These are phyloP conservation scores for Cyprinus carpio DNA, from an alignment of 2,113 vertebrate genomes.

Conservation along the genomic window DNA sequence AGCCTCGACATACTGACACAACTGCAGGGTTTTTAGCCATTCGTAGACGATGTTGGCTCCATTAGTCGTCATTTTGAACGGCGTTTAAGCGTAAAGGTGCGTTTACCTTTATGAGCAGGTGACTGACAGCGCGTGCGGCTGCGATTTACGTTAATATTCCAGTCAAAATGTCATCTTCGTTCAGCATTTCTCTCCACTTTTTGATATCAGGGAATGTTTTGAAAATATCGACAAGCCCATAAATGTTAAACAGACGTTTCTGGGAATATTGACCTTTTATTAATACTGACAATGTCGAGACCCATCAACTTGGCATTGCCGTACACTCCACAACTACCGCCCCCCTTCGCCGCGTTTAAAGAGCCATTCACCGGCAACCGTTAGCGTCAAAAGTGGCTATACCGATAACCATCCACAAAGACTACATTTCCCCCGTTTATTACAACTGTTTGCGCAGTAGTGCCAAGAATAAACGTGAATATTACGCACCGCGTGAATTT, in stretches of 20 bases:
- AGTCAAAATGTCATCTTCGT: not conserved
- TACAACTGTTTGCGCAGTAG: not conserved
- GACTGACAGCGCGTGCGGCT: constrained; percentile 1
- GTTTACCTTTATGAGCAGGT: constrained; percentile 40
- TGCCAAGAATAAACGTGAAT: not conserved
- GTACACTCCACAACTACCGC: not conserved
- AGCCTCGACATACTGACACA: constrained; percentile 90
- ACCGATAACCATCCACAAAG: not conserved
- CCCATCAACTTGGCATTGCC: constrained; percentile 18
- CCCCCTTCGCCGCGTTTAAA: not conserved
- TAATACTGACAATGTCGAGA: not conserved
- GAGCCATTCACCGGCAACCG: not conserved
- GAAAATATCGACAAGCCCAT: not conserved
- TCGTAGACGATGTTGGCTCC: constrained; percentile 91
- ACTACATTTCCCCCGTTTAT: constrained; percentile 25
- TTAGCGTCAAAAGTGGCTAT: constrained; percentile 11
- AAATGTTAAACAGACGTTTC: not conserved
- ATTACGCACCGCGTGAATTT: constrained; percentile 16
- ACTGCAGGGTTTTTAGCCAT: constrained; percentile 93
- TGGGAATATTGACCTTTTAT: not conserved
- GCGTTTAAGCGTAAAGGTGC: constrained; percentile 11
- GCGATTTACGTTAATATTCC: not conserved
- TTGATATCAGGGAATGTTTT: not conserved
- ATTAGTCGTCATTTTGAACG: constrained; percentile 80
- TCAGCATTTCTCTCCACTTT: not conserved